These are phyloP conservation scores for Xyrichtys novacula DNA, from an alignment of 2,797 vertebrate species.

Conservation along the genomic window DNA sequence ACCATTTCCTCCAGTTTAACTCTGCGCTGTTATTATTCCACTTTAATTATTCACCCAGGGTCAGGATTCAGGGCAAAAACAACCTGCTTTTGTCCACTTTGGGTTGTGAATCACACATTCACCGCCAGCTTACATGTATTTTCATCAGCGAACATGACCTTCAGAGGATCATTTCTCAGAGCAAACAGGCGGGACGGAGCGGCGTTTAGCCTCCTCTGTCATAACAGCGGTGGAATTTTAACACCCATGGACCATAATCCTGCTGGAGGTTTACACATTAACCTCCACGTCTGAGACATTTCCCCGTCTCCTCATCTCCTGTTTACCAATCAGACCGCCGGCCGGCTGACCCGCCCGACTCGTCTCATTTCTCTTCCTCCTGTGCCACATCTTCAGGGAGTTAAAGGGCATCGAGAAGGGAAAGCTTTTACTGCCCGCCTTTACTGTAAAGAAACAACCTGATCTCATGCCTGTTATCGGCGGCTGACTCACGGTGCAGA, in stretches of 20 bases:
- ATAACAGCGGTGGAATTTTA: constrained; percentile 47
- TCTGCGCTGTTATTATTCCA: constrained; percentile 13
- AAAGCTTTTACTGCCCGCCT: constrained; percentile 47
- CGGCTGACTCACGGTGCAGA: constrained; percentile 32
- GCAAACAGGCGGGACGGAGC: neutral
- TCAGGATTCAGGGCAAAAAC: constrained; percentile 11
- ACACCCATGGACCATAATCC: constrained; percentile 20
- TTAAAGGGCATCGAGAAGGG: constrained; percentile 28
- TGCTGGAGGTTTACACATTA: constrained; percentile 67
- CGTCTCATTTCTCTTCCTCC: neutral
- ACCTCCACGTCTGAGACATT: constrained; percentile 51
- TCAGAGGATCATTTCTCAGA: constrained; percentile 27
- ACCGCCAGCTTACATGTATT: constrained; percentile 11
- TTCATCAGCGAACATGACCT: constrained; percentile 19
- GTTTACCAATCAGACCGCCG: constrained; percentile 33
- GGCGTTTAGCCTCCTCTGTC: constrained; percentile 4
- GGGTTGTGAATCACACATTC: constrained; percentile 17
- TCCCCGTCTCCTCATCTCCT: constrained; percentile 24
- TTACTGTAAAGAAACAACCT: constrained; percentile 43
- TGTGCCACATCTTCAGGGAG: constrained; percentile 22
- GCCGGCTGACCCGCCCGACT: constrained; percentile 4
- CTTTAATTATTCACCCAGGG: constrained; percentile 34
- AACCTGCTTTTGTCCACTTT: constrained; percentile 13
- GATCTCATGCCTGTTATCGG: constrained; percentile 38
- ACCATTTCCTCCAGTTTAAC: constrained; percentile 15